These are phyloP conservation scores for Paralvinella palmiformis DNA, from an alignment of 1,140 invertebrate species.

Conservation along the genomic window DNA sequence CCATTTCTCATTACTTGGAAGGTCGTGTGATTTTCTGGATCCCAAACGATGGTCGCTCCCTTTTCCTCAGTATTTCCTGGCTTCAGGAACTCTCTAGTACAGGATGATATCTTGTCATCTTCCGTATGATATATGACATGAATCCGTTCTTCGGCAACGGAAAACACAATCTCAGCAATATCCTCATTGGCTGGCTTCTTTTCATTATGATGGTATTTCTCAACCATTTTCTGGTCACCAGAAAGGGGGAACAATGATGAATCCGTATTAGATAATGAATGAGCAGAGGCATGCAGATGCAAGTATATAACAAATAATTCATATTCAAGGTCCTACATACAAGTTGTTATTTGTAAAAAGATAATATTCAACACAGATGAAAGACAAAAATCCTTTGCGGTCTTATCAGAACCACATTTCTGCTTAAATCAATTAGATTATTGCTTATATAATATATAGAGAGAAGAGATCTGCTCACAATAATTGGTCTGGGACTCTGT, in stretches of 20 bases:
- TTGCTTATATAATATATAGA: too few relatives aligned
- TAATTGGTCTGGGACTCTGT: slow-evolving; percentile 41
- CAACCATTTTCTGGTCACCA: slow-evolving; percentile 51
- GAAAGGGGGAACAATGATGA: too few relatives aligned
- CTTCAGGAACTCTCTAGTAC: slow-evolving; percentile 48
- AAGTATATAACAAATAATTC: too few relatives aligned
- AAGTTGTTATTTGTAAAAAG: too few relatives aligned
- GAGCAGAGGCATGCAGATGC: too few relatives aligned
- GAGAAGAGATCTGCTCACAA: slow-evolving; percentile 37
- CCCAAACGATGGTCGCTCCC: slow-evolving; percentile 38
- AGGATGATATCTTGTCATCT: slow-evolving; percentile 42
- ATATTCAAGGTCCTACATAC: too few relatives aligned
- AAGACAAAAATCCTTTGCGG: too few relatives aligned
- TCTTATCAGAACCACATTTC: too few relatives aligned
- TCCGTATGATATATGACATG: slow-evolving; percentile 48
- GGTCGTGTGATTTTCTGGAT: slow-evolving; percentile 43
- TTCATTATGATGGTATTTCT: slow-evolving; percentile 42
- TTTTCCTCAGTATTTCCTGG: slow-evolving; percentile 49
- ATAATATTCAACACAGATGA: too few relatives aligned
- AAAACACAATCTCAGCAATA: slow-evolving; percentile 43
- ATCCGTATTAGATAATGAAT: too few relatives aligned
- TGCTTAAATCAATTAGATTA: too few relatives aligned
- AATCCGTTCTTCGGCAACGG: slow-evolving; percentile 46
- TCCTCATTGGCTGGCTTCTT: slow-evolving; percentile 42
- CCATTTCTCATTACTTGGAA: too few relatives aligned